Conservation (phyloP, 2,888 invertebrate genomes). For the Girardia tigrina region DNA sequence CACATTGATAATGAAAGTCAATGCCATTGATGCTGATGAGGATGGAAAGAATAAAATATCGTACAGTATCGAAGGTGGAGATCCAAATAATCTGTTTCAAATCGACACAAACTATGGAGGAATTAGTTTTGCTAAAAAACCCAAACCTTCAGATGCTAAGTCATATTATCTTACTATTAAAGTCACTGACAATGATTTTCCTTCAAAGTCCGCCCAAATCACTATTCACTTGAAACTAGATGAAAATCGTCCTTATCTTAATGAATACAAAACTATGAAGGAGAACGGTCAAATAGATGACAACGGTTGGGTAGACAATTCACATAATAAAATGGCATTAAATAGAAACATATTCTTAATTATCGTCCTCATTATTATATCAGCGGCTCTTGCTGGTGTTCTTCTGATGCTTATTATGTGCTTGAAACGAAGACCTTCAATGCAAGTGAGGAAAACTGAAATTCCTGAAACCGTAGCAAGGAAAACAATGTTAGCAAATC, state of each 20-base stretch:
- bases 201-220: not conserved
- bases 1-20: slow-evolving; percentile 2
- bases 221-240: not conserved
- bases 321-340: not conserved
- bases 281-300: not conserved
- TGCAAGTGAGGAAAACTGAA: not conserved
- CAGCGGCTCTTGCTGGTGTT: not conserved
- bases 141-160: not conserved
- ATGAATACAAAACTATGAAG: not conserved
- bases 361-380: not conserved
- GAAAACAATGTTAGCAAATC: not conserved
- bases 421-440: not conserved
- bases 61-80: not conserved
- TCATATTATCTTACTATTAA: not conserved
- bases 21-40: not conserved
- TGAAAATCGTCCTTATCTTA: not conserved
- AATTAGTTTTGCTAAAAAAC: slow-evolving; percentile 19
- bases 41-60: not conserved
- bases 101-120: not conserved
- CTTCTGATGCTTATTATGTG: not conserved
- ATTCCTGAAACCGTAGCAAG: not conserved
- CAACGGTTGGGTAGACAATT: not conserved
- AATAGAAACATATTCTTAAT: slow-evolving; percentile 4
- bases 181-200: slow-evolving; percentile 1
- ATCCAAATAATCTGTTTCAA: not conserved